phyloP scores from a whole-genome alignment of 2,797 vertebrate genomes.

The Takifugu ocellatus region DNA sequence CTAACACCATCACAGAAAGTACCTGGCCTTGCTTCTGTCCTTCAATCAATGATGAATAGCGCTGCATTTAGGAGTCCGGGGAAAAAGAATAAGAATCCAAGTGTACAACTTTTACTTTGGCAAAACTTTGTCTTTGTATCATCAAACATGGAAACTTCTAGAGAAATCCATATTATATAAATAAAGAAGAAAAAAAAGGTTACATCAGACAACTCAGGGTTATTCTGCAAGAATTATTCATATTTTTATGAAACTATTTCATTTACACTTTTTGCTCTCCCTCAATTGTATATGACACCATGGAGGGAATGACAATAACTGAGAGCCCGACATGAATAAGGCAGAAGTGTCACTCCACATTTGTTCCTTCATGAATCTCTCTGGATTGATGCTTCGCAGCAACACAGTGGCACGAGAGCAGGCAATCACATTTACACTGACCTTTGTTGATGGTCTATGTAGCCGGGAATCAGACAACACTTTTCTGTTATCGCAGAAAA shows the following conservation, averaged over 20 bases:
- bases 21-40: too few relatives aligned
- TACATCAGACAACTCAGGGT: not conserved
- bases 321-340: slow-evolving; percentile 73
- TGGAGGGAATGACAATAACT: slow-evolving; percentile 53
- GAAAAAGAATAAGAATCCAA: too few relatives aligned
- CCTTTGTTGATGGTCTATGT: too few relatives aligned
- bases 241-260: slow-evolving; percentile 68
- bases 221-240: slow-evolving; percentile 37
- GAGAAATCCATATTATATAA: not conserved
- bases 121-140: too few relatives aligned
- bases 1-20: too few relatives aligned
- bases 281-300: slow-evolving; percentile 52
- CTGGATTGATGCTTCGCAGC: slow-evolving; percentile 30
- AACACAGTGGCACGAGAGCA: slow-evolving; percentile 3
- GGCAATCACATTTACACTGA: too few relatives aligned
- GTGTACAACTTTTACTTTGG: too few relatives aligned
- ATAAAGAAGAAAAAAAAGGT: not conserved
- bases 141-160: too few relatives aligned
- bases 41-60: too few relatives aligned
- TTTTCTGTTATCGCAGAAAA: slow-evolving; percentile 6
- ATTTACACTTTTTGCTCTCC: slow-evolving; percentile 65
- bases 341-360: slow-evolving; percentile 71
- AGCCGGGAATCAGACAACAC: too few relatives aligned
- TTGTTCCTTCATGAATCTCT: slow-evolving; percentile 70
- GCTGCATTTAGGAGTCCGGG: too few relatives aligned